Conservation (phyloP, 2,888 invertebrate genomes). For the Drosophila koepferae region DNA sequence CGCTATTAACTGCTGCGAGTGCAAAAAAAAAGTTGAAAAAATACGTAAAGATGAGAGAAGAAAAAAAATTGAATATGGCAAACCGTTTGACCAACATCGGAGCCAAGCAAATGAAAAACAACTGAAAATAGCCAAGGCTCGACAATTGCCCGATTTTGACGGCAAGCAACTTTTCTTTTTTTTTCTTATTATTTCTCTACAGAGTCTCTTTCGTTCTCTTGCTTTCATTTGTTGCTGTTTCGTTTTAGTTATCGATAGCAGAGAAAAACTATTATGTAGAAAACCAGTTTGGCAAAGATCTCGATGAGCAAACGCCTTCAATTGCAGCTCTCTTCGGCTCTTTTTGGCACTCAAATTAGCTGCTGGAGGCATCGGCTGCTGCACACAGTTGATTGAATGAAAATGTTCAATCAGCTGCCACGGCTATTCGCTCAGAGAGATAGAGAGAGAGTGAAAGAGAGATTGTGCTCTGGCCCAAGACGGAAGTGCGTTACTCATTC, state of each 20-base stretch:
- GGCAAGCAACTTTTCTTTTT: conserved; percentile 72
- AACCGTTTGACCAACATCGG: conserved; percentile 71
- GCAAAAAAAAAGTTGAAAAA: conserved; percentile 5
- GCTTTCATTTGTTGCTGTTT: conserved; percentile 24
- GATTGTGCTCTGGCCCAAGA: not conserved
- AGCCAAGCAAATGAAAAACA: conserved; percentile 62
- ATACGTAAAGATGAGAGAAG: conserved; percentile 1
- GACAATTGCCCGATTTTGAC: conserved; percentile 66
- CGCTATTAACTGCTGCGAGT: conserved; percentile 57
- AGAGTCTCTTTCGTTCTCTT: conserved; percentile 15
- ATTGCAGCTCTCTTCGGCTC: conserved; percentile 10
- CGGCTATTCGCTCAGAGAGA: not conserved
- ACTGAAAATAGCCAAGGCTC: conserved; percentile 38
- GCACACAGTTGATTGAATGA: conserved; percentile 53
- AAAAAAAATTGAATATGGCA: conserved; percentile 50
- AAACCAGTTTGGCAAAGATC: conserved; percentile 42
- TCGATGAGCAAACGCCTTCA: conserved; percentile 12
- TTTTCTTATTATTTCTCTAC: conserved; percentile 34
- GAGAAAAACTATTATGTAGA: conserved; percentile 44
- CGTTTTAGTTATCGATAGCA: conserved; percentile 50
- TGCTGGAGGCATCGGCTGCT: conserved; percentile 38
- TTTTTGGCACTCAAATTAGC: conserved; percentile 41
- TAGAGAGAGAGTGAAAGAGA: not conserved
- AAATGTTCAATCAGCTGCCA: conserved; percentile 51
- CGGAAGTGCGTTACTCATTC: not conserved